Evolutionary conservation across 2,888 invertebrate genomes (phyloP).

Genomic region (Tenodera sinensis): DNA sequence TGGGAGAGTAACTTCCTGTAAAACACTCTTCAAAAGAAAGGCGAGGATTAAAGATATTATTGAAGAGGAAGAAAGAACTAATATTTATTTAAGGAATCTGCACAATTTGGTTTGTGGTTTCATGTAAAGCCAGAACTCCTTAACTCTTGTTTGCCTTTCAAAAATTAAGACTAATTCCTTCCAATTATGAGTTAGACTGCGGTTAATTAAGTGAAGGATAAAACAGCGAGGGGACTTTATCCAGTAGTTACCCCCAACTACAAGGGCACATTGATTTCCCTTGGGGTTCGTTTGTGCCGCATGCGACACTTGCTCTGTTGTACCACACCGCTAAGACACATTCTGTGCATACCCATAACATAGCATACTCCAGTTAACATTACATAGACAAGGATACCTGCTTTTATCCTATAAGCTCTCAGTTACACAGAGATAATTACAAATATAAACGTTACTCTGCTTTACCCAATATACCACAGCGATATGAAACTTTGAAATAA

Average conservation of each 20-base stretch:
- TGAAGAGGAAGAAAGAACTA: not conserved
- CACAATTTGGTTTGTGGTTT: not conserved
- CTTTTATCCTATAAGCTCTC: no score
- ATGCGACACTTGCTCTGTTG: not conserved
- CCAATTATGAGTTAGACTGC: not conserved
- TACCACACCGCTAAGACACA: not conserved
- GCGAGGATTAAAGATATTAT: not conserved
- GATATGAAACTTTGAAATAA: no score
- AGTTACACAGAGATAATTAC: no score
- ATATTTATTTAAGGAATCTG: not conserved
- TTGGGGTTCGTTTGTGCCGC: not conserved
- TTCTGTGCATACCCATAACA: no score
- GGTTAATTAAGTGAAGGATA: not conserved
- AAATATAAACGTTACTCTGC: no score
- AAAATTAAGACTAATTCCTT: not conserved
- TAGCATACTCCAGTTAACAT: no score
- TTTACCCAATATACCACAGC: no score
- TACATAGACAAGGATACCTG: no score
- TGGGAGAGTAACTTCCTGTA: not conserved
- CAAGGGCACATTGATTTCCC: slow-evolving; percentile 13
- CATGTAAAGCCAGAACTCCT: not conserved
- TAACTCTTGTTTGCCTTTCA: not conserved
- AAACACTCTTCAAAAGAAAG: not conserved
- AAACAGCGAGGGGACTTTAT: not conserved
- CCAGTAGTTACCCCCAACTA: not conserved